A percentile compares a stretch with the other conserved stretches of the same genome.
Evolutionary conservation across 2,888 invertebrate species (phyloP).

Genomic region (Abscondita cerata): DNA sequence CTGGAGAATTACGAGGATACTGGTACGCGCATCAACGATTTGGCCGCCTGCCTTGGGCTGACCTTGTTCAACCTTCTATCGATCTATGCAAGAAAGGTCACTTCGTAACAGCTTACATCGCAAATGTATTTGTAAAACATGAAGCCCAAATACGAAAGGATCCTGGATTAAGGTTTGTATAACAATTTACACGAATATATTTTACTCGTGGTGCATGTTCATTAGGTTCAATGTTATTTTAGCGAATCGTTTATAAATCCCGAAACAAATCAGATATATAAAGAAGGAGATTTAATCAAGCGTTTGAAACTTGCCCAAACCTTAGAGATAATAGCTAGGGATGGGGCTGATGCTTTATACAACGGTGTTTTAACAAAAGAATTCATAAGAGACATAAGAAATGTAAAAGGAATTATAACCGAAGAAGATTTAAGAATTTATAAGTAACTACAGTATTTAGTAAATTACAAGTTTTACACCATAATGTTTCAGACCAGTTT

Average conservation of each 20-base stretch:
- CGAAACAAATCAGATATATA: constrained; percentile 54
- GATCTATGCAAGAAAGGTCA: constrained; percentile 77
- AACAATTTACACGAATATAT: background rate
- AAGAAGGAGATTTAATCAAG: constrained; percentile 57
- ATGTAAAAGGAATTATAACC: constrained; percentile 78
- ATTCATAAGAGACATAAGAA: constrained; percentile 53
- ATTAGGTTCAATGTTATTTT: background rate
- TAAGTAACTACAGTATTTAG: constrained; percentile 60
- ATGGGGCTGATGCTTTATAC: constrained; percentile 65
- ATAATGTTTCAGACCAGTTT: constrained; percentile 62
- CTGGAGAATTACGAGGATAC: constrained; percentile 88
- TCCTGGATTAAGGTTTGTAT: constrained; percentile 57
- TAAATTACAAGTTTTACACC: background rate
- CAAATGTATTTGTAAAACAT: constrained; percentile 35
- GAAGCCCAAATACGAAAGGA: constrained; percentile 32
- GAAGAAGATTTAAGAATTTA: constrained; percentile 77
- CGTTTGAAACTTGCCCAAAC: constrained; percentile 62
- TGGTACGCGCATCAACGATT: constrained; percentile 76
- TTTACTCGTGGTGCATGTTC: background rate
- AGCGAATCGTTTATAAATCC: constrained; percentile 56
- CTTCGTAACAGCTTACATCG: constrained; percentile 63
- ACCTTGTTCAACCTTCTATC: constrained; percentile 80
- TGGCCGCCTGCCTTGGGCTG: constrained; percentile 79
- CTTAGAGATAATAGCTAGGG: constrained; percentile 61
- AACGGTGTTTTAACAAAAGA: constrained; percentile 62